These are phyloP conservation scores for Sussaba pulchella DNA, from an alignment of 2,888 invertebrate species.

Conservation along the genomic window DNA sequence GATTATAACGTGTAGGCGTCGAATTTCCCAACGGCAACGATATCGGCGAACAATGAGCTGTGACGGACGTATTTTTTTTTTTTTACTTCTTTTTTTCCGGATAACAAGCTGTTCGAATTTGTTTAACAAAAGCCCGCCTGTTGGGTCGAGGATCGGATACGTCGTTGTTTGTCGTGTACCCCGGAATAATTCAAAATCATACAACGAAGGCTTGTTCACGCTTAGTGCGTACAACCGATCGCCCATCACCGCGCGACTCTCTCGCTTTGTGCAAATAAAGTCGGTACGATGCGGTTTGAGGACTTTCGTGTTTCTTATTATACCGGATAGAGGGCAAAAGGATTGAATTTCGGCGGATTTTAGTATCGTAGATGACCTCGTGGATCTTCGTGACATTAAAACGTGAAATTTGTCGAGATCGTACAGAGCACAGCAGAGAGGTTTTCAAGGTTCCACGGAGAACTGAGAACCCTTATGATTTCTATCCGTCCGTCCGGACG, in stretches of 20 bases:
- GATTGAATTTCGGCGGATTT: no score
- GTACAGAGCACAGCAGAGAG: no score
- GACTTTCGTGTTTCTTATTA: neutral
- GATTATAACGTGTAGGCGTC: neutral
- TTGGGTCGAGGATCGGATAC: neutral
- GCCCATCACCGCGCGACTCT: constrained; percentile 1
- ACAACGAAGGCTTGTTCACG: constrained; percentile 9
- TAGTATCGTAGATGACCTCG: no score
- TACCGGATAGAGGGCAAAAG: neutral
- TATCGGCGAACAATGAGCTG: constrained; percentile 3
- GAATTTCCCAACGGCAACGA: constrained; percentile 4
- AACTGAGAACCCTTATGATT: no score
- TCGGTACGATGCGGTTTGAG: neutral
- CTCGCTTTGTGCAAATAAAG: neutral
- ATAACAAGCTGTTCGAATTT: constrained; percentile 9
- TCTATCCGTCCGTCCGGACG: no score
- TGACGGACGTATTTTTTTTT: constrained; percentile 22
- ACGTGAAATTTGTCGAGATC: no score
- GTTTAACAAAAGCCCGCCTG: constrained; percentile 5
- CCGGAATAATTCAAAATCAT: neutral
- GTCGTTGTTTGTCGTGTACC: no score
- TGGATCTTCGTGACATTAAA: no score
- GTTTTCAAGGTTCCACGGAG: no score
- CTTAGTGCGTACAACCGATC: neutral
- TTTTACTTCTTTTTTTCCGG: no score